Base-by-base conservation (phyloP, 2,888 invertebrate species). In the Toxonevra muliebris region DNA sequence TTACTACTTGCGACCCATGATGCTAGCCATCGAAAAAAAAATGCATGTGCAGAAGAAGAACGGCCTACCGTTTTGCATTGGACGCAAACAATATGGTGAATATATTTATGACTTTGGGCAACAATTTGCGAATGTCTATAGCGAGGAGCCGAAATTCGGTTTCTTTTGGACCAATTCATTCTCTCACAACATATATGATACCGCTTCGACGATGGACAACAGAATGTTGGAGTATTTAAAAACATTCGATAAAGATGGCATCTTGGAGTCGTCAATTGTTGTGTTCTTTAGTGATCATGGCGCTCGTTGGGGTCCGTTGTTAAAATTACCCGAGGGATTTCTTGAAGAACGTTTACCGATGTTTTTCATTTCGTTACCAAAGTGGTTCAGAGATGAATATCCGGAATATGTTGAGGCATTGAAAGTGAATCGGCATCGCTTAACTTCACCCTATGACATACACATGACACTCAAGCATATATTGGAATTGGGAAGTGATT, bases 211-310 rank as follows among this genome's bases (percentile, higher is more conserved):
- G 19, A 90, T 91, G 85, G 94, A 94, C 77, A 79, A 76, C 0
- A 87, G 88, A 68, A 82, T 92, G 62, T 83, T 88, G 55, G 81
- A 87, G 41, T 90, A 91, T 76, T 86, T 92, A 63, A 84, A 87
- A 57, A 86, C 87, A 48, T 79, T 93, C 61, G 83, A 87, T 8
- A 83, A 85, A 13, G 87, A 86, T 0, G 90, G 89, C 0, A 85
- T 89, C 10, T 77, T 90, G 52, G 87, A 90, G 48, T 90, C 89
- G 54, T 89, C 91, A 0, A 88, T 93, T 71, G 82, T 93, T 0
- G 84, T 93, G 57, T 90, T 93, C 74, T 86, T 94, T 64, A 93
- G 93, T 76, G 93, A 93, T 77, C 93, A 94, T 76, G 93, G 94
- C 0, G 87, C 91, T 77, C 87, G 93, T 13, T 93, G 90, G 81